Conservation (phyloP, 2,113 vertebrate species). For the Indicator indicator region DNA sequence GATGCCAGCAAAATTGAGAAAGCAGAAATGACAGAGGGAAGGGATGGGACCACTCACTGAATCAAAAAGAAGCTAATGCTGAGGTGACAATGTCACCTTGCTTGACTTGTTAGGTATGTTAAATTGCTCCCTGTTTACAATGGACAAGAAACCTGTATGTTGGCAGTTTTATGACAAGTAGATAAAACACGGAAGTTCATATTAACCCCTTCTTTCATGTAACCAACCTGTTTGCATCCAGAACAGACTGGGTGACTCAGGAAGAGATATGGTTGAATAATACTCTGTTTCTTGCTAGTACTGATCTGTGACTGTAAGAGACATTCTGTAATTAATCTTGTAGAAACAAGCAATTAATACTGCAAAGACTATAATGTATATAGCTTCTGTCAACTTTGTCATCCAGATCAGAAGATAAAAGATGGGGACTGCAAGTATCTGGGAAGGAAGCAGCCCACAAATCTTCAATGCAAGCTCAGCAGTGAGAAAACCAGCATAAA, state of each 20-base stretch:
- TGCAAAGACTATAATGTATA: conserved; percentile 32
- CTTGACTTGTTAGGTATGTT: not conserved
- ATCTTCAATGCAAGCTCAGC: conserved; percentile 20
- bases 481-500: not conserved
- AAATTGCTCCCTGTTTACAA: not conserved
- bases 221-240: not conserved
- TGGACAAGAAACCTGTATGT: not conserved
- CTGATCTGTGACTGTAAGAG: not conserved
- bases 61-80: not conserved
- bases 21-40: not conserved
- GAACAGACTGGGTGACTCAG: not conserved
- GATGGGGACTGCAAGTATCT: not conserved
- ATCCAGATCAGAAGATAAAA: conserved; percentile 36
- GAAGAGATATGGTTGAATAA: conserved; percentile 7
- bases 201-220: not conserved
- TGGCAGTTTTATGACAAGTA: not conserved
- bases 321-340: conserved; percentile 43
- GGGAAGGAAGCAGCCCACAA: conserved; percentile 1
- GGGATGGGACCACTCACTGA: not conserved
- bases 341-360: conserved; percentile 47
- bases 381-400: conserved; percentile 42
- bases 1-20: not conserved
- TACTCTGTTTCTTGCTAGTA: not conserved
- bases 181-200: not conserved
- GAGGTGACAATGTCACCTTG: not conserved